These are phyloP conservation scores for Thecocarcelia acutangulata DNA, from an alignment of 2,888 invertebrate genomes.

Conservation along the genomic window DNA sequence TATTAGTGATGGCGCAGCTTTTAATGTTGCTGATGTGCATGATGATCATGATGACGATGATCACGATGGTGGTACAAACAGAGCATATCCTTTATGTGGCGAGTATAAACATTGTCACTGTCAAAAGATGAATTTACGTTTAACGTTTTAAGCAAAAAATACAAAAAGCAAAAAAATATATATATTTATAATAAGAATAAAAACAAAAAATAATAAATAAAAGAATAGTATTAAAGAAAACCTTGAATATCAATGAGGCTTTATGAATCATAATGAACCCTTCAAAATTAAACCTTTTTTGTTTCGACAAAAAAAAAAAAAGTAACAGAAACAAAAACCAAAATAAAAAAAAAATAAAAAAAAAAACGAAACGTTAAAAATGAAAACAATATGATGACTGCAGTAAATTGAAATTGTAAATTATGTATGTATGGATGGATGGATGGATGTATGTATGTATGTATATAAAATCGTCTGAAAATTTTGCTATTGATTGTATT, in stretches of 20 bases:
- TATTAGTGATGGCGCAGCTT: constrained; percentile 18
- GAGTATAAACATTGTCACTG: constrained; percentile 64
- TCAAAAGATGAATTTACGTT: constrained; percentile 63
- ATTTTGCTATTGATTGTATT: constrained; percentile 62
- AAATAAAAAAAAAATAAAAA: constrained; percentile 31
- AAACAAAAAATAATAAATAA: constrained; percentile 55
- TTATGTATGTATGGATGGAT: too few species aligned
- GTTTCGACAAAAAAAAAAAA: constrained; percentile 36
- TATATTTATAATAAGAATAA: constrained; percentile 5
- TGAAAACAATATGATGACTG: constrained; percentile 54
- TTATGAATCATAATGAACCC: constrained; percentile 67
- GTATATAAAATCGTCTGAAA: constrained; percentile 61
- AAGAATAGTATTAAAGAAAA: constrained; percentile 64
- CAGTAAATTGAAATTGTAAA: constrained; percentile 64
- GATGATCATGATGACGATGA: constrained; percentile 28
- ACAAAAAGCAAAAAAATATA: constrained; percentile 1
- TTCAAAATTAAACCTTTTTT: constrained; percentile 61
- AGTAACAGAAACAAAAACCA: constrained; percentile 34
- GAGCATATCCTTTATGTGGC: constrained; percentile 55
- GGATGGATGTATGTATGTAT: too few species aligned
- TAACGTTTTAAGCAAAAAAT: constrained; percentile 51
- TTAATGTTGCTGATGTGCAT: constrained; percentile 27
- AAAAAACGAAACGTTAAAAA: constrained; percentile 28
- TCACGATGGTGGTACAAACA: constrained; percentile 55
- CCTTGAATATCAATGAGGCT: constrained; percentile 66